Evolutionary conservation across 2,113 vertebrate species (phyloP), one percentile per base, ranked within the genome.

Genomic region (Centropus unirufus): DNA sequence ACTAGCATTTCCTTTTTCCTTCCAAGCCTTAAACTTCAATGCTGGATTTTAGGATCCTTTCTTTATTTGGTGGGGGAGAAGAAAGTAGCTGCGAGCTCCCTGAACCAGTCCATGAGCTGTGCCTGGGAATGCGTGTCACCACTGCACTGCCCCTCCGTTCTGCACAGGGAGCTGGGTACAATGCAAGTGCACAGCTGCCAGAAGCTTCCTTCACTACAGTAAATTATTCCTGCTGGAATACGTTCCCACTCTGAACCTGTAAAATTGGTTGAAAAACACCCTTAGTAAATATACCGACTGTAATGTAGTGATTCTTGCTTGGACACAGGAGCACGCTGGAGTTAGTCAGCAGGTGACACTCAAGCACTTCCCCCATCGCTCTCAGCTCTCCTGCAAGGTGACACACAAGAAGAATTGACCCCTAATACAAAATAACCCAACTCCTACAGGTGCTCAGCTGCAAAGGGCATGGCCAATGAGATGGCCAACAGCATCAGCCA

Each of bases 101-200:
- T 9, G 30, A 19, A 34, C 14, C 47, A 23, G 51, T 26, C 36
- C 46, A 21, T 0, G 0, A 51, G 61, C 32, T 59, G 17, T 9
- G 52, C 34, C 54, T 52, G 40, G 39, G 34, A 54, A 68, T 5
- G 13, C 0, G 5, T 1, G 8, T 19, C 46, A 39, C 19, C 0
- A 0, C 11, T 4, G 2, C 44, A 61, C 4, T 11, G 23, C 19
- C 51, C 27, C n/a, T 77, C 72, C 51, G 17, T 11, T 22, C 66
- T 34, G 27, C 4, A 1, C 21, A 42, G 0, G 0, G 29, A 34
- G 11, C 55, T 12, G 22, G 22, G 42, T 0, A 1, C 36, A 21
- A 9, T 0, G 5, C 49, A 66, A 24, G 22, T 2, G 11, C 20
- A 62, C 27, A 17, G 32, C 55, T 78, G 51, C 68, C 55, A 39